Base-by-base conservation (phyloP, 2,113 vertebrate species). In the Salvelinus namaycush region DNA sequence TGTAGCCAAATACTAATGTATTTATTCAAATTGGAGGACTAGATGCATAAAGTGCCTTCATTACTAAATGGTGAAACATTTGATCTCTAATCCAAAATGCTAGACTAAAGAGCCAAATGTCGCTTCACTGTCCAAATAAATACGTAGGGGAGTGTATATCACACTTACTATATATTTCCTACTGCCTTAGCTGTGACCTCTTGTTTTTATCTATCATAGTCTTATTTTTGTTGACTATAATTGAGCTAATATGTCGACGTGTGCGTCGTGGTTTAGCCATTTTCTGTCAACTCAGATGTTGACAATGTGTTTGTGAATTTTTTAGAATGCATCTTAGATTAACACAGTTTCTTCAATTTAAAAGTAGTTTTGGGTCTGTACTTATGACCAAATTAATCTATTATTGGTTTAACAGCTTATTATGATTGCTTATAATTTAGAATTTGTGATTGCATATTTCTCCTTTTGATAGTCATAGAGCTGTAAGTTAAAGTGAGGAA, bases 241-340 rank as follows among this genome's bases (percentile, higher is more conserved):
- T 44, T 44, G 39, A 44, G 39, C 9, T 44, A 44, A 44, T 44
- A 44, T 12, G 39, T 44, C 9, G 8, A 60, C 27, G 22, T 85
- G 29, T 78, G 29, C 84, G 6, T 62, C n/a, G 2, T 22, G 59
- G 18, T 62, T 62, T 62, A 9, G n/a, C 59, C 20, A 22, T 62
- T n/a, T 44, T 11, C 2, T 8, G 59, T 62, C 59, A 62, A 62
- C 59, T 20, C 27, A 5, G 49, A 73, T 81, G 44, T 77, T 87
- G 66, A 66, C 66, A 44, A 44, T 3, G 12, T 24, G 71, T 67
- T 81, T 79, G 81, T 79, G 71, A 13, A 48, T 79, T 72, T 75
- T 57, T 70, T 68, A 69, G 69, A 34, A 69, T 73, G 66, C 70
- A 72, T 79, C 29, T 13, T 39, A 13, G 20, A 76, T 74, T 2